These are phyloP conservation scores for Tenualosa ilisha DNA, from an alignment of 2,797 vertebrate species.

Conservation along the genomic window DNA sequence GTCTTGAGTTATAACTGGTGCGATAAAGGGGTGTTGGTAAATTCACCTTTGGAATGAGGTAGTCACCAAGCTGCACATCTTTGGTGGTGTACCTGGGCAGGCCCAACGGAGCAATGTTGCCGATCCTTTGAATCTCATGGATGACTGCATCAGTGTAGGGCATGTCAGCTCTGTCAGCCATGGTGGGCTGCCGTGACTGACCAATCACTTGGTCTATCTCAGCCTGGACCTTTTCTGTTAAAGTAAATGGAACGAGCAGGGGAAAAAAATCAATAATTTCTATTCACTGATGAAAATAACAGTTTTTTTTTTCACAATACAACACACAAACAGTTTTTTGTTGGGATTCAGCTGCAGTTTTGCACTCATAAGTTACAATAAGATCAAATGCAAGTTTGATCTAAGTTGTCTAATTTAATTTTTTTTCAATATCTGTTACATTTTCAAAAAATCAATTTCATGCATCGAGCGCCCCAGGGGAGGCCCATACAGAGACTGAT, in stretches of 20 bases:
- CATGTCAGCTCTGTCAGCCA: conserved; percentile 71
- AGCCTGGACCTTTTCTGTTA: conserved; percentile 77
- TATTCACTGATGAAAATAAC: neutral
- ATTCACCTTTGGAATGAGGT: conserved; percentile 81
- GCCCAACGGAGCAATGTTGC: conserved; percentile 75
- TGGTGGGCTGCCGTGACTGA: conserved; percentile 65
- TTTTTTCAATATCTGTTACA: neutral
- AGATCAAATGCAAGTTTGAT: neutral
- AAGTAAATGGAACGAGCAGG: neutral
- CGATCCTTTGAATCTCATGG: conserved; percentile 81
- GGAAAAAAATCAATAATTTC: neutral
- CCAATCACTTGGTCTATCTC: conserved; percentile 83
- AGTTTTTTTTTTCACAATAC: neutral
- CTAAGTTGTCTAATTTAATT: conserved; percentile 16
- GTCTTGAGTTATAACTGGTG: neutral
- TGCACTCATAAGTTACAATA: neutral
- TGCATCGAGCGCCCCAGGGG: neutral
- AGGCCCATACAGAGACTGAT: conserved; percentile 1
- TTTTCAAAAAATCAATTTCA: conserved; percentile 14
- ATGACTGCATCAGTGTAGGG: conserved; percentile 83
- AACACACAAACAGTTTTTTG: neutral
- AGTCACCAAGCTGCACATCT: conserved; percentile 71
- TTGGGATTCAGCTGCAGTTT: neutral
- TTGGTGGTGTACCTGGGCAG: conserved; percentile 67
- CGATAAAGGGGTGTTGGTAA: neutral